A percentile compares a stretch with the other conserved stretches of the same genome.
phyloP scores from a whole-genome alignment of 1,140 invertebrate species.

The Phthorimaea operculella region DNA sequence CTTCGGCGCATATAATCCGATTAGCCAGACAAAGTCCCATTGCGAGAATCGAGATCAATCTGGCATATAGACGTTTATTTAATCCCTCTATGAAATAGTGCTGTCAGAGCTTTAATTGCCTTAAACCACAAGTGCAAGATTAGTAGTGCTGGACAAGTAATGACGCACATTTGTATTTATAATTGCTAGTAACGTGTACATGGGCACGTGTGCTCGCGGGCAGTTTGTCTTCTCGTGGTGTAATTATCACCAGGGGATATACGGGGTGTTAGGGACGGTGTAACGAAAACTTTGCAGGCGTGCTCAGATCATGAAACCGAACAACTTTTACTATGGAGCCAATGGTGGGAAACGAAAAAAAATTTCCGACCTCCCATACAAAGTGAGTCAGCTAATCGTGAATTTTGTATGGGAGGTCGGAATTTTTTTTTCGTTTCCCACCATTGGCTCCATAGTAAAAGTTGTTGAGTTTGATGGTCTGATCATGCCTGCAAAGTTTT shows the following conservation, averaged over 20 bases:
- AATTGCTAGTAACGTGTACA: conserved; percentile 3
- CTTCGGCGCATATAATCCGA: conserved; percentile 42
- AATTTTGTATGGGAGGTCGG: no score
- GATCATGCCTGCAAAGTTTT: no score
- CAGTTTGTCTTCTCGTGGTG: not conserved
- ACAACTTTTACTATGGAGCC: no score
- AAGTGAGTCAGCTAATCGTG: no score
- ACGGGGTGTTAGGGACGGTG: no score
- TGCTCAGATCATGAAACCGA: no score
- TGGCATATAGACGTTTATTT: conserved; percentile 19
- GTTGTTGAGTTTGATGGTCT: no score
- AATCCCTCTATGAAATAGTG: not conserved
- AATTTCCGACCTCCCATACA: no score
- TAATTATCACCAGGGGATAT: not conserved
- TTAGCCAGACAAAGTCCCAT: conserved; percentile 22
- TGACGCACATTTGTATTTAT: conserved; percentile 5
- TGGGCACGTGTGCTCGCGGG: not conserved
- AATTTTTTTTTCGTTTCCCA: no score
- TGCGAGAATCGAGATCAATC: conserved; percentile 20
- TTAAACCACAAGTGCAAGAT: not conserved
- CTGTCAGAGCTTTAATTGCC: not conserved
- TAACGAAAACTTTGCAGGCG: no score
- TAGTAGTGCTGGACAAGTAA: not conserved
- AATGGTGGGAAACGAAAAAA: no score
- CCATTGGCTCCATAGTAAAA: no score